phyloP scores from a whole-genome alignment of 2,888 invertebrate genomes.

The Petrophora chlorosata region DNA sequence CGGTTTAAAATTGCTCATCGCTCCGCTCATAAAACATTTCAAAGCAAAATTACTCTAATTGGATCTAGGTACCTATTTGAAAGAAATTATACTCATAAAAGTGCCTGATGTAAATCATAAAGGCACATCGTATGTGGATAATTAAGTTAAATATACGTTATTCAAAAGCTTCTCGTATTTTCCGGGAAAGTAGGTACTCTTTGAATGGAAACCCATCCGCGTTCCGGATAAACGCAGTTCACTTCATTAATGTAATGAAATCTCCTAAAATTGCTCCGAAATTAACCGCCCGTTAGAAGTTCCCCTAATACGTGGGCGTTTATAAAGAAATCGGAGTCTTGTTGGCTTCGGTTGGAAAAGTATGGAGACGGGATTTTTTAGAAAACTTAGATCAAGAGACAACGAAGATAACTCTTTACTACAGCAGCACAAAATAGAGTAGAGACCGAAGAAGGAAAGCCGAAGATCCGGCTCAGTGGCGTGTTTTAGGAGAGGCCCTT shows the following conservation, averaged over 20 bases:
- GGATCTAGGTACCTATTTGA: too few relatives aligned
- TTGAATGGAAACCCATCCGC: slow-evolving; percentile 23
- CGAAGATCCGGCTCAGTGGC: too few relatives aligned
- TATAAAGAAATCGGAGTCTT: slow-evolving; percentile 62
- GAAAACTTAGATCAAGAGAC: too few relatives aligned
- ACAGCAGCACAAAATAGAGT: too few relatives aligned
- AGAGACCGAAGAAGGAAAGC: too few relatives aligned
- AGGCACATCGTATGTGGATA: background rate
- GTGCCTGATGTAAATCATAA: too few relatives aligned
- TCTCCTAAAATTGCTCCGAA: slow-evolving; percentile 67
- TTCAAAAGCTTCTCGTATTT: slow-evolving; percentile 21
- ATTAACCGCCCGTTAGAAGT: slow-evolving; percentile 67
- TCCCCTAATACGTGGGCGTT: slow-evolving; percentile 62
- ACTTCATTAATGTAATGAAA: slow-evolving; percentile 75
- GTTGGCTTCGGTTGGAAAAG: slow-evolving; percentile 28
- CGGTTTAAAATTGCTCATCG: too few relatives aligned
- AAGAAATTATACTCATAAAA: too few relatives aligned
- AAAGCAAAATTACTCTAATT: too few relatives aligned
- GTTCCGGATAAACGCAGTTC: slow-evolving; percentile 61
- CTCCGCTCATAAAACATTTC: too few relatives aligned
- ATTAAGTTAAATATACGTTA: slow-evolving; percentile 14
- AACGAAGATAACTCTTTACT: too few relatives aligned
- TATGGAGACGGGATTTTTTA: slow-evolving; percentile 40
- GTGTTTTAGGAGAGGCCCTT: too few relatives aligned
- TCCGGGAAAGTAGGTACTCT: slow-evolving; percentile 15